These are phyloP conservation scores for Platyrinchus mystaceus DNA, from an alignment of 2,797 vertebrate species.

Conservation along the genomic window DNA sequence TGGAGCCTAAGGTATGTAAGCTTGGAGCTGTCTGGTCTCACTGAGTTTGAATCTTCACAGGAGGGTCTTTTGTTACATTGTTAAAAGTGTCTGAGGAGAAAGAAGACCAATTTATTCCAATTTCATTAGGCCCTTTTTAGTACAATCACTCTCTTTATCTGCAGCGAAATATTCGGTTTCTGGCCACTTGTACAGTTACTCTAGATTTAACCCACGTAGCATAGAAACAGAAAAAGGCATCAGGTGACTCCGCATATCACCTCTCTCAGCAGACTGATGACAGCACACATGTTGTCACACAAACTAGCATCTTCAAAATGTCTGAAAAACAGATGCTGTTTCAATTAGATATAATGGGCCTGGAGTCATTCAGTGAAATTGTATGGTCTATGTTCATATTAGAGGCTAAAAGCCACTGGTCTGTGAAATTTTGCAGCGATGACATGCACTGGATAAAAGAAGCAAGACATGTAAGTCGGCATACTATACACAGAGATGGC, in stretches of 20 bases:
- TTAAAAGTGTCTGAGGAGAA: not conserved
- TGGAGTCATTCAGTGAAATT: not conserved
- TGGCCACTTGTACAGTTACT: not conserved
- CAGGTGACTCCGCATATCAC: not conserved
- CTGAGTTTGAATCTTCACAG: not conserved
- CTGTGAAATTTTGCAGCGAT: not conserved
- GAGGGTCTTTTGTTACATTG: not conserved
- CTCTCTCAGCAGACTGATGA: not conserved
- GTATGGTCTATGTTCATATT: not conserved
- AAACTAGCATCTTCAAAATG: not conserved
- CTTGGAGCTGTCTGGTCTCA: not conserved
- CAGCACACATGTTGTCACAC: not conserved
- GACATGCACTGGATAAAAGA: not conserved
- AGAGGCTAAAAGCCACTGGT: not conserved
- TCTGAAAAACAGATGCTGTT: not conserved
- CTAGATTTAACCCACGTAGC: not conserved
- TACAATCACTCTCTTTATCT: not conserved
- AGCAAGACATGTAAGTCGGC: not conserved
- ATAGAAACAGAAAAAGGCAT: not conserved
- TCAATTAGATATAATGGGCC: not conserved
- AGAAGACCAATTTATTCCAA: not conserved
- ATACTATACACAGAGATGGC: not conserved
- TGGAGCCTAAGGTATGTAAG: not conserved
- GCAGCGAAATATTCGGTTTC: not conserved
- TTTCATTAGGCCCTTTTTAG: not conserved